These are phyloP conservation scores for Carettochelys insculpta DNA, from an alignment of 2,113 vertebrate species.

Conservation along the genomic window DNA sequence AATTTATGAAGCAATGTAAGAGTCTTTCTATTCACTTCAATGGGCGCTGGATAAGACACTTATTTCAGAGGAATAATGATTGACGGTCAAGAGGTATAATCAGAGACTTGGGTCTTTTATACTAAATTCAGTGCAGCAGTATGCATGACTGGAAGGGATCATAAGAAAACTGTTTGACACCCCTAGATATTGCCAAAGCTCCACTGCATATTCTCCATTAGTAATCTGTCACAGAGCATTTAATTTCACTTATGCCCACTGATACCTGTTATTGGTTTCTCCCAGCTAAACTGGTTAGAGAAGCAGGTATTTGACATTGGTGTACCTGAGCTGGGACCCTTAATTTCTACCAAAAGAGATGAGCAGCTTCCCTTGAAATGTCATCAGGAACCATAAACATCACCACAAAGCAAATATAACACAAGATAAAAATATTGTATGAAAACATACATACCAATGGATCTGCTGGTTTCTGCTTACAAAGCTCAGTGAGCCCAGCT, in stretches of 20 bases:
- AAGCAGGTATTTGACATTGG: background rate
- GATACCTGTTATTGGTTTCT: background rate
- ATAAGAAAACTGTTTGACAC: background rate
- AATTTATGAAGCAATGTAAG: background rate
- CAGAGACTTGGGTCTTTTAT: background rate
- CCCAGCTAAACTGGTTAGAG: background rate
- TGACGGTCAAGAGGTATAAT: background rate
- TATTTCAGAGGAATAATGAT: background rate
- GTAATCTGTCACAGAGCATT: background rate
- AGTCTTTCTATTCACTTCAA: background rate
- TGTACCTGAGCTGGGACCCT: background rate
- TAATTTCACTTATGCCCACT: background rate
- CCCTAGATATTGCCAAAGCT: background rate
- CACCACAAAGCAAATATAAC: rapidly evolving
- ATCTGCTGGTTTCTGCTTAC: slow-evolving; percentile 89
- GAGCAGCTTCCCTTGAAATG: rapidly evolving
- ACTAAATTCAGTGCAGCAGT: background rate
- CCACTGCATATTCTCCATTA: background rate
- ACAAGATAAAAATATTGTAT: background rate
- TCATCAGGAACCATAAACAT: background rate
- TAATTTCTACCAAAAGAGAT: background rate
- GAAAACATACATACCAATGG: slow-evolving; percentile 82
- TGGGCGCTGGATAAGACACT: background rate
- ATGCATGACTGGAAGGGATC: background rate
- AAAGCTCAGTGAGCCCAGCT: slow-evolving; percentile 89